Conservation (phyloP, 1,140 invertebrate species). For the Prorops nasuta region DNA sequence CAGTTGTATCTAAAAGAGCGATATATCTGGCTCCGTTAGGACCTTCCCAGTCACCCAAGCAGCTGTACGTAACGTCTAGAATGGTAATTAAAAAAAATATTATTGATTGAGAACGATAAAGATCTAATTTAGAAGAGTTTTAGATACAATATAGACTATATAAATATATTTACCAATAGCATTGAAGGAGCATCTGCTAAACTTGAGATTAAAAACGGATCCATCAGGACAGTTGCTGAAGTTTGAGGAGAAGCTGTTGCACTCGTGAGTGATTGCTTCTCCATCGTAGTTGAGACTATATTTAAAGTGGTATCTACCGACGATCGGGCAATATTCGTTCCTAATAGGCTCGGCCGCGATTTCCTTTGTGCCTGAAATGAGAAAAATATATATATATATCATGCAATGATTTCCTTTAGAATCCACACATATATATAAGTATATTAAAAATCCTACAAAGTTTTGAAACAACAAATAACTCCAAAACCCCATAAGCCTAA, state of each 20-base stretch:
- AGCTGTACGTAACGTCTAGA: conserved; percentile 66
- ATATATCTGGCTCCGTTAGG: conserved; percentile 61
- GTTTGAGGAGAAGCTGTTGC: conserved; percentile 59
- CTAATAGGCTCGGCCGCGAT: conserved; percentile 51
- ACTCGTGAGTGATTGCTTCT: conserved; percentile 52
- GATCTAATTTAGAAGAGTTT: not conserved
- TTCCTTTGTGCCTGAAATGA: conserved; percentile 58
- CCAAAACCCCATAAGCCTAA: too few relatives aligned
- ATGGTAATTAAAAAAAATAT: conserved; percentile 5
- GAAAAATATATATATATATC: conserved; percentile 16
- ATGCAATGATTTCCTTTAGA: too few relatives aligned
- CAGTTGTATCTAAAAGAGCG: conserved; percentile 59
- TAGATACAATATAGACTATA: conserved; percentile 17
- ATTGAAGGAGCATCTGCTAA: conserved; percentile 60
- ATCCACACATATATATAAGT: too few relatives aligned
- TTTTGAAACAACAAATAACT: too few relatives aligned
- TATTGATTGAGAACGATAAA: not conserved
- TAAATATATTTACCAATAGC: conserved; percentile 53
- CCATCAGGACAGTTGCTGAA: conserved; percentile 67
- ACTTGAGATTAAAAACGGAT: conserved; percentile 61
- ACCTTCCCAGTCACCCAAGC: conserved; percentile 66
- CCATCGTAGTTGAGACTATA: conserved; percentile 61
- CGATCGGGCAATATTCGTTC: conserved; percentile 68
- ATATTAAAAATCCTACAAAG: too few relatives aligned
- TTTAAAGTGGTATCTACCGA: conserved; percentile 64